These are phyloP conservation scores for Phalacrocorax brasilianus DNA, from an alignment of 2,113 vertebrate species.

Conservation along the genomic window DNA sequence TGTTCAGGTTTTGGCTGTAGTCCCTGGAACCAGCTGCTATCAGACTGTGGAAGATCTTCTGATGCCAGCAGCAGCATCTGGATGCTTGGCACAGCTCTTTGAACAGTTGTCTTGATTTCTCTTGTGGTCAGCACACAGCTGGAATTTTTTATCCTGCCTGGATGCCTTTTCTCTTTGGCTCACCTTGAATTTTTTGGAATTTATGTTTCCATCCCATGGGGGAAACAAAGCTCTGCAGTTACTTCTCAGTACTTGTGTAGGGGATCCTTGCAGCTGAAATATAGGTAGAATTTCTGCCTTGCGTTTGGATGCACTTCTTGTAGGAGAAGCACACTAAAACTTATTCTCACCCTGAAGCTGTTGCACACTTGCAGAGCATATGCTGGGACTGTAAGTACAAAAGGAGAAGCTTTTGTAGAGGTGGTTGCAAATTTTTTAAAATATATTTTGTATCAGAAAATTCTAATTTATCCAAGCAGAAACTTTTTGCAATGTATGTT, in stretches of 20 bases:
- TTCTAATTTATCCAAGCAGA: not conserved
- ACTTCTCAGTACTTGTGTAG: not conserved
- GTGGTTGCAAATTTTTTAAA: not conserved
- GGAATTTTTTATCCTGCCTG: conserved; percentile 34
- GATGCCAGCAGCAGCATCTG: conserved; percentile 36
- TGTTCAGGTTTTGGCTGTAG: not conserved
- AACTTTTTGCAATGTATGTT: not conserved
- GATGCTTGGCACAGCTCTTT: conserved; percentile 8
- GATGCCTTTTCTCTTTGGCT: conserved; percentile 30
- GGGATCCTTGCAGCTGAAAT: not conserved
- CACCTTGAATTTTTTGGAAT: conserved; percentile 42
- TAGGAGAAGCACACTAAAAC: not conserved
- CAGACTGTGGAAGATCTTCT: not conserved
- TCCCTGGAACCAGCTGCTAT: conserved; percentile 4
- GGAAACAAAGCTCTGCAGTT: not conserved
- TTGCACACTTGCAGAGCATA: fast-evolving
- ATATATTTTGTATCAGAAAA: not conserved
- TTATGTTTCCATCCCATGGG: not conserved
- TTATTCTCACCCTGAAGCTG: not conserved
- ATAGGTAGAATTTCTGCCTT: not conserved
- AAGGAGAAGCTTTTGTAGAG: not conserved
- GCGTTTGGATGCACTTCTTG: not conserved
- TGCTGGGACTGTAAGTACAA: not conserved
- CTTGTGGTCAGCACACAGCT: not conserved
- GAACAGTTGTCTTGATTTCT: conserved; percentile 36